Conservation (phyloP, 2,797 vertebrate species). For the Hafferia zeledoni region DNA sequence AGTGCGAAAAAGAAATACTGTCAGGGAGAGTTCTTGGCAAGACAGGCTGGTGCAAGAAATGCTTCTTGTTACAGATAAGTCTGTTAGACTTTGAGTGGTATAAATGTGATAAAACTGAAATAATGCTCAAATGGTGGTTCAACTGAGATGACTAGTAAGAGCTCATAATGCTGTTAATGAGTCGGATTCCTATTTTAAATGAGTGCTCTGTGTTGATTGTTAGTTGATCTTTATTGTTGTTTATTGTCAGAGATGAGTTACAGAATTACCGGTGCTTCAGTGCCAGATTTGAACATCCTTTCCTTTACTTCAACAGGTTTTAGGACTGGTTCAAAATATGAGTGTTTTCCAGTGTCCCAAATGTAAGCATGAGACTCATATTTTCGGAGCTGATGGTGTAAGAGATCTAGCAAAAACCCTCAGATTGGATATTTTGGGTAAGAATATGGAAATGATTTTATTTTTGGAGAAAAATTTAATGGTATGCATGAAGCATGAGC, state of each 20-base stretch:
- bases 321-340: conserved; percentile 98
- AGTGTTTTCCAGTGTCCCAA: conserved; percentile 96
- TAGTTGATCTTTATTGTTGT: not conserved
- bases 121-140: not conserved
- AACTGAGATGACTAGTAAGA: not conserved
- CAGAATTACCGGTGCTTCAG: not conserved
- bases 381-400: conserved; percentile 92
- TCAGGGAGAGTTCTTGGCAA: not conserved
- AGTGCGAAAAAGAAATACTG: not conserved
- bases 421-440: conserved; percentile 87
- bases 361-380: conserved; percentile 91
- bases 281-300: not conserved
- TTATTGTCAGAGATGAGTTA: not conserved
- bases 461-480: not conserved
- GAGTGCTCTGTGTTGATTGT: not conserved
- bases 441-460: conserved; percentile 4
- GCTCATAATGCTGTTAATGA: not conserved
- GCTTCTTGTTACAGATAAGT: not conserved
- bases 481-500: not conserved
- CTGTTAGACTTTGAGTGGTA: not conserved
- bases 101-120: not conserved
- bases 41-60: not conserved
- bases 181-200: not conserved
- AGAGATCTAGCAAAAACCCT: conserved; percentile 84
- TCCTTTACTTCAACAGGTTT: conserved; percentile 81